Percentiles rank a stretch among this genome's conserved stretches.
These are phyloP conservation scores for Drosophila borborema DNA, from an alignment of 2,888 invertebrate species.

Conservation along the genomic window DNA sequence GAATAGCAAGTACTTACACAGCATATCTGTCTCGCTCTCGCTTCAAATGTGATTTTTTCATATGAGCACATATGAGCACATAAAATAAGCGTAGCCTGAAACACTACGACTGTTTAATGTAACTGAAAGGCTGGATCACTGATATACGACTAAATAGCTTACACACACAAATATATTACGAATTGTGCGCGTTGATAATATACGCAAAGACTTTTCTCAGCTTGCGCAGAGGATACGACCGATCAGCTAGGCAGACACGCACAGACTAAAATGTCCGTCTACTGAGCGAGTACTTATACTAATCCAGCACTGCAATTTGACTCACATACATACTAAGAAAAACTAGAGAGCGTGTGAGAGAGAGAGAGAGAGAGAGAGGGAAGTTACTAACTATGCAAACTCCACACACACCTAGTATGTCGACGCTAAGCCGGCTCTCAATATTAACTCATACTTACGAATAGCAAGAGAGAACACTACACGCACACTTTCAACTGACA, in stretches of 20 bases:
- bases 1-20: background rate
- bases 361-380: background rate
- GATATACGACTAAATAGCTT: background rate
- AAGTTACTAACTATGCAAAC: background rate
- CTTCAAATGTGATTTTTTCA: background rate
- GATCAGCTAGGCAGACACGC: background rate
- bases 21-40: no score
- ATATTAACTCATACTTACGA: background rate
- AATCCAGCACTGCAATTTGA: background rate
- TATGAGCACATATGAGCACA: no score
- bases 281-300: background rate
- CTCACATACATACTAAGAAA: background rate
- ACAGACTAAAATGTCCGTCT: constrained; percentile 5
- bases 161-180: background rate
- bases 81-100: no score
- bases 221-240: background rate
- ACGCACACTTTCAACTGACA: background rate
- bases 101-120: background rate
- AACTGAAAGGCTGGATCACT: background rate
- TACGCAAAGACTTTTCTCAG: background rate
- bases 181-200: background rate
- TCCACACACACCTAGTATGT: background rate
- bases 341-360: background rate
- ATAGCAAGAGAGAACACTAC: background rate
- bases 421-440: background rate